phyloP scores from a whole-genome alignment of 2,113 vertebrate genomes.

The Neolamprologus brichardi region DNA sequence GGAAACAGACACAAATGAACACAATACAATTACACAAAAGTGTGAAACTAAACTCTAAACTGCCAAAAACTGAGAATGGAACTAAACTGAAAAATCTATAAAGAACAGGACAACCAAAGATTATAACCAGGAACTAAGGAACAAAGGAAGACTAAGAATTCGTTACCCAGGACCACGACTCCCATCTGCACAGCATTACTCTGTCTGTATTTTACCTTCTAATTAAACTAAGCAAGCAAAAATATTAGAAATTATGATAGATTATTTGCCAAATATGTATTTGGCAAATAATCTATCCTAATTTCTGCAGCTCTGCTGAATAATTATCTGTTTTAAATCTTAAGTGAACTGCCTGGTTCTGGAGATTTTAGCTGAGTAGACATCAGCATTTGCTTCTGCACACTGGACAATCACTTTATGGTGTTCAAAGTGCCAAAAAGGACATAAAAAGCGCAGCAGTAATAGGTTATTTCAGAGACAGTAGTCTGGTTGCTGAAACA shows the following conservation, averaged over 20 bases:
- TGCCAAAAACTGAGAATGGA: fast-evolving
- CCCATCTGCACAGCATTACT: fast-evolving
- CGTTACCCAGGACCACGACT: fast-evolving
- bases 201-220: fast-evolving
- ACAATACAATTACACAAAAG: not conserved
- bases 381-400: not conserved
- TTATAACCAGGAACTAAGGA: not conserved
- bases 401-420: not conserved
- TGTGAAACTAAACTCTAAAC: not conserved
- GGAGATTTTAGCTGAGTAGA: not conserved
- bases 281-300: not conserved
- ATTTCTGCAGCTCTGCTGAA: not conserved
- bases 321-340: not conserved
- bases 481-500: not conserved
- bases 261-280: not conserved
- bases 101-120: not conserved
- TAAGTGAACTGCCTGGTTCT: not conserved
- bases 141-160: not conserved
- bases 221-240: not conserved
- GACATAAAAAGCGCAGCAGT: not conserved
- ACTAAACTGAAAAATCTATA: not conserved
- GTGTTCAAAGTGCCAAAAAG: not conserved
- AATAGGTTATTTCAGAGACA: not conserved
- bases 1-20: not conserved
- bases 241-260: fast-evolving